Base-by-base conservation (phyloP, 2,797 vertebrate genomes). In the Pipistrellus pipistrellus region DNA sequence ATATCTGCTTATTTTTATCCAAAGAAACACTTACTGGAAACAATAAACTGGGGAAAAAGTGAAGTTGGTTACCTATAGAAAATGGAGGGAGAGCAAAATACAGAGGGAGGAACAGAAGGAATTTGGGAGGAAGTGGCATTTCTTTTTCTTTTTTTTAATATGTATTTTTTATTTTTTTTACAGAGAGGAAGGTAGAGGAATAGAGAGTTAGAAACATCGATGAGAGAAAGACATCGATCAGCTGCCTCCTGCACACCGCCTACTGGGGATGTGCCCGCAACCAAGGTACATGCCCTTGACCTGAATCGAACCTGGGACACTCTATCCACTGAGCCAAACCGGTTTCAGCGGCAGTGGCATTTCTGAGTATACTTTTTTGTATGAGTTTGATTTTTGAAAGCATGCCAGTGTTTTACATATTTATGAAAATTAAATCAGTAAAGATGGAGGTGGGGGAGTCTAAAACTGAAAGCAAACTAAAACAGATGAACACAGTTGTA, bases 401-500 rank as follows among this genome's bases (percentile, higher is more conserved):
- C 18, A 32, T 82, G 27, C n/a, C 59, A 23, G 38, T 93, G 27
- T 85, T 77, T 32, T 64, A 18, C 23, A 30, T 80, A 80, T 46
- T 89, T 68, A 76, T 53, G 53, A 81, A 81, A 87, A 80, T 69
- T 73, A 30, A 80, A 62, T 38, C 48, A 51, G 46, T 15, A 55
- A 82, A 30, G 8, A 30, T 85, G 25, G 20, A 55, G 10, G 5
- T 35, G 6, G 46, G 35, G 6, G 17, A 48, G 57, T 69, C 48
- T 76, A 82, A 91, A 94, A 94, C 20, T 90, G 55, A 44, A 72
- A 46, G 15, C 30, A 93, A 51, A 78, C 64, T 80, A 13, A 64
- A 85, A 35, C 41, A 75, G 14, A 55, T 64, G 55, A 85, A 73
- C 38, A 8, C 10, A 94, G 0, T 72, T 85, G 18, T 21, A 38